Base-by-base conservation (phyloP, 2,797 vertebrate species). In the Meda fulgida region DNA sequence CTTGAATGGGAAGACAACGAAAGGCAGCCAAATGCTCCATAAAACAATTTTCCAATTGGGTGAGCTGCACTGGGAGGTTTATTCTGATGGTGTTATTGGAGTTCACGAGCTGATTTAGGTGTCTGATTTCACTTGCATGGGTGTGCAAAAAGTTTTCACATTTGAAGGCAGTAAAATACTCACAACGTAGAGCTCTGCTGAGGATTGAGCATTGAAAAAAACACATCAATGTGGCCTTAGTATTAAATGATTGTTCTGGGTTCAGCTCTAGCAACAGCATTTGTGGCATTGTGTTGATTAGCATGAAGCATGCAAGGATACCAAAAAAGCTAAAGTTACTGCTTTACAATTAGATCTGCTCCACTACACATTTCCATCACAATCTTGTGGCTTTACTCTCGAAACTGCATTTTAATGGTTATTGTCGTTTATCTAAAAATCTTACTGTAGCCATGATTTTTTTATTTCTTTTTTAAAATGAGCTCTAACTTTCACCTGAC, bases 141-240 rank as follows among this genome's bases (percentile, higher is more conserved):
- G 36, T 63, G 36, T 78, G 23, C 18, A 29, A n/a, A 40, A 58
- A 5, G 53, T 26, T 40, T 43, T 19, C 1, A 43, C 76, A 38
- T 58, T 58, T 77, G 51, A 77, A 38, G 13, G 14, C 0, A 4
- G 11, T 18, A 31, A 38, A 63, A 29, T 7, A 38, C 36, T 63
- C 7, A 7, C 8, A 13, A 58, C 29, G 76, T 78, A 78, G 76
- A 78, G 76, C 76, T 78, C 76, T 78, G 76, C 76, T 78, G 55
- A 65, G 29, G 55, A 31, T 58, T 83, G 70, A 75, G 40, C 26
- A 23, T 14, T 72, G 18, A 72, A 8, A 29, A 29, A 69, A n/a
- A 13, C 4, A 46, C 53, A 63, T 48, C 21, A 60, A 6, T 71
- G 14, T 31, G 51, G n/a, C 7, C 21, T 34, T 46, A 58, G 48